Evolutionary conservation across 2,797 vertebrate genomes (phyloP).

Genomic region (Stomatorhinus walkeri): DNA sequence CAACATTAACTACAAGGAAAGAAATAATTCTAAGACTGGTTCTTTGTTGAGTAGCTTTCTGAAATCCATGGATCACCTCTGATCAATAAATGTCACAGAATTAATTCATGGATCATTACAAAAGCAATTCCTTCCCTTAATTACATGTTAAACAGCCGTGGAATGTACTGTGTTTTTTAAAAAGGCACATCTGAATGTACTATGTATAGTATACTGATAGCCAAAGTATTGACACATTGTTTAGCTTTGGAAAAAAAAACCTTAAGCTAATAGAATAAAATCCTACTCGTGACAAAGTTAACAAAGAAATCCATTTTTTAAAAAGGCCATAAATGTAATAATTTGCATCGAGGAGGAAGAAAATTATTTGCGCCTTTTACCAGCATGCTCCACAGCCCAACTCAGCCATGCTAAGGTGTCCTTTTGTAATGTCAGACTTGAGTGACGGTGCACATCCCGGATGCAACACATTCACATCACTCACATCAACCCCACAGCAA

Average conservation of each 20-base stretch:
- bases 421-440: constrained; percentile 22
- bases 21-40: background rate
- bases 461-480: constrained; percentile 32
- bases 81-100: background rate
- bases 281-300: constrained; percentile 10
- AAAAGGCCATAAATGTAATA: background rate
- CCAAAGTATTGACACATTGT: constrained; percentile 20
- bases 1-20: background rate
- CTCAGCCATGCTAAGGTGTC: background rate
- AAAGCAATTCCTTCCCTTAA: background rate
- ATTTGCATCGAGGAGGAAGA: constrained; percentile 13
- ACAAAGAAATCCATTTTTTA: background rate
- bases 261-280: constrained; percentile 24
- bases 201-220: background rate
- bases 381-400: background rate
- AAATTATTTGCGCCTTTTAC: constrained; percentile 45
- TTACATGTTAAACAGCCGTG: background rate
- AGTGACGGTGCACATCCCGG: constrained; percentile 34
- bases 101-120: background rate
- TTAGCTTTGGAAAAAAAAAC: constrained; percentile 24
- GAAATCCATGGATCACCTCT: background rate
- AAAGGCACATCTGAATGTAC: background rate
- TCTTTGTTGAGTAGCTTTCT: background rate
- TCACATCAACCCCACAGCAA: constrained; percentile 32
- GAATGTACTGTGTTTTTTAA: background rate